Conservation (phyloP, 2,797 vertebrate species). For the Hippoglossus hippoglossus region DNA sequence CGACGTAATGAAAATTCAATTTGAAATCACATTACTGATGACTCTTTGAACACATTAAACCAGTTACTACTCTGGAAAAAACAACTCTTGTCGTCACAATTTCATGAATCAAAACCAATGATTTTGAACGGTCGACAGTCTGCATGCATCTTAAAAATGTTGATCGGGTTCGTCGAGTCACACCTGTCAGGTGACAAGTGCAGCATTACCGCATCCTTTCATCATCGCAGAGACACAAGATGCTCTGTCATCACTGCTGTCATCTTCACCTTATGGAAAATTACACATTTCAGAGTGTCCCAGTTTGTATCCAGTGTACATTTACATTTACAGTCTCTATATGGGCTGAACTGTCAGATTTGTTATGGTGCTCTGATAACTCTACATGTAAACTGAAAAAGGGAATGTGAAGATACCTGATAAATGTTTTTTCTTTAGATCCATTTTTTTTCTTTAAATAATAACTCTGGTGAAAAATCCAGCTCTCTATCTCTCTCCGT, state of each 20-base stretch:
- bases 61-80: too few relatives aligned
- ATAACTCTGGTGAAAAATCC: slow-evolving; percentile 13
- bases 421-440: too few relatives aligned
- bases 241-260: not conserved
- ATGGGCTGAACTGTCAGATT: not conserved
- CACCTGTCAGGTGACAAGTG: slow-evolving; percentile 26
- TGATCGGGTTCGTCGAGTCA: slow-evolving; percentile 37
- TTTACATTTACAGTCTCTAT: not conserved
- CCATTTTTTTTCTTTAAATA: too few relatives aligned
- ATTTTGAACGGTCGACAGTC: not conserved
- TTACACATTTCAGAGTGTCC: not conserved
- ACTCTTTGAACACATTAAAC: too few relatives aligned
- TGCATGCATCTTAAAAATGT: not conserved
- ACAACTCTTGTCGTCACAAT: not conserved
- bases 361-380: not conserved
- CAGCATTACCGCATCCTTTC: not conserved
- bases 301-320: not conserved
- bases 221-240: not conserved
- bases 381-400: not conserved
- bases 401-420: too few relatives aligned
- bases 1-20: too few relatives aligned
- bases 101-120: not conserved
- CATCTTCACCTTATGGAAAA: slow-evolving; percentile 11
- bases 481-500: not conserved
- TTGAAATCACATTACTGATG: too few relatives aligned